Conservation (phyloP, 2,888 invertebrate species). For the Patella caerulea region DNA sequence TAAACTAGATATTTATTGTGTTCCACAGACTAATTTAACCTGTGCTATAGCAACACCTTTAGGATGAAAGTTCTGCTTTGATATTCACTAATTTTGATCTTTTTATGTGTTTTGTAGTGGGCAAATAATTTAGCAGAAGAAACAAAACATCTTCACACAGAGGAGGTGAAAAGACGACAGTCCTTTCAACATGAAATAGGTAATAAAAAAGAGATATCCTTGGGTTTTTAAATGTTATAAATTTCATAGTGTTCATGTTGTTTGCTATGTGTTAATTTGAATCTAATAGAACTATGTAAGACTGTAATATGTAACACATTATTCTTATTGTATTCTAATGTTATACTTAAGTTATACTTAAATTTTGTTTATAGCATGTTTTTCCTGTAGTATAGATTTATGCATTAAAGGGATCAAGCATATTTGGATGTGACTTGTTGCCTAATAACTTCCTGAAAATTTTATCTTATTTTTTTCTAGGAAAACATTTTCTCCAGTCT, state of each 20-base stretch:
- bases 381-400: too few species aligned
- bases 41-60: too few species aligned
- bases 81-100: neutral
- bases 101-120: constrained; percentile 77
- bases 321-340: too few species aligned
- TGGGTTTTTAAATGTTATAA: neutral
- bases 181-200: constrained; percentile 76
- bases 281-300: too few species aligned
- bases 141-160: constrained; percentile 84
- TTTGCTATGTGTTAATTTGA: neutral
- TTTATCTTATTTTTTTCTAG: constrained; percentile 74
- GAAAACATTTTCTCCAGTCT: constrained; percentile 83
- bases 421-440: neutral
- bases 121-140: constrained; percentile 86
- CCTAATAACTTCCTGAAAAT: neutral
- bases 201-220: constrained; percentile 25
- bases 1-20: neutral
- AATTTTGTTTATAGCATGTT: too few species aligned
- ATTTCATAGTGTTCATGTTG: constrained; percentile 50
- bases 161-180: constrained; percentile 84
- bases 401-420: too few species aligned
- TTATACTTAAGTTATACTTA: too few species aligned
- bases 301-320: too few species aligned
- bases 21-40: too few species aligned
- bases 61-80: too few species aligned